Percentiles rank a stretch among this genome's conserved stretches.
phyloP scores from a whole-genome alignment of 1,140 invertebrate genomes.

The Caenorhabditis tropicalis region DNA sequence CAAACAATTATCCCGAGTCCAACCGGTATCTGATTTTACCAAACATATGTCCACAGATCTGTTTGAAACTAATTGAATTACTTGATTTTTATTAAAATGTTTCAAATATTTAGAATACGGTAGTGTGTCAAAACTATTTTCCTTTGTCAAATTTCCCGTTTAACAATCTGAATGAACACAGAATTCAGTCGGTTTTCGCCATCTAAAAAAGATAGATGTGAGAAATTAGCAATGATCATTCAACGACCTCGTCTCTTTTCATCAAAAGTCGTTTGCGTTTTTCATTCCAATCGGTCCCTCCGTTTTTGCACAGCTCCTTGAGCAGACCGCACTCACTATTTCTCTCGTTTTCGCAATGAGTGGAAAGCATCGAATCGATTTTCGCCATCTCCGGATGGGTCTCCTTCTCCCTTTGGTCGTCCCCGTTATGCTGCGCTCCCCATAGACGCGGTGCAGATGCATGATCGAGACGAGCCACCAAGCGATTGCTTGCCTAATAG shows the following conservation, averaged over 20 bases:
- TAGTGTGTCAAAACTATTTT: too few relatives aligned
- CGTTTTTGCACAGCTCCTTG: background rate
- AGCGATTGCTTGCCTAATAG: background rate
- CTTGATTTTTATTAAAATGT: too few relatives aligned
- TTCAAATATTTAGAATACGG: too few relatives aligned
- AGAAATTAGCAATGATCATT: background rate
- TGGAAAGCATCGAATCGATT: constrained; percentile 39
- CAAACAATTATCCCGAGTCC: background rate
- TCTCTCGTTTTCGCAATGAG: background rate
- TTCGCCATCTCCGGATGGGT: constrained; percentile 40
- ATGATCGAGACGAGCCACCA: constrained; percentile 34
- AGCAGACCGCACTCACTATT: background rate
- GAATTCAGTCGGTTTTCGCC: too few relatives aligned
- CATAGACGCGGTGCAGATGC: constrained; percentile 28
- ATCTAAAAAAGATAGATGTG: too few relatives aligned
- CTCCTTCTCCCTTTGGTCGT: constrained; percentile 6
- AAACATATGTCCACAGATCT: background rate
- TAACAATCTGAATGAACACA: too few relatives aligned
- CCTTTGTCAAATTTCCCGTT: too few relatives aligned
- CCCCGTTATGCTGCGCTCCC: constrained; percentile 15
- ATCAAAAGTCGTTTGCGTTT: background rate
- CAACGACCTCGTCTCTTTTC: background rate
- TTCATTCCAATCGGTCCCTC: background rate
- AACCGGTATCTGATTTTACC: background rate
- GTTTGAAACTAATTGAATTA: too few relatives aligned